Evolutionary conservation across 2,797 vertebrate species (phyloP), one percentile per base, ranked within the genome.

Genomic region (Okamejei kenojei): DNA sequence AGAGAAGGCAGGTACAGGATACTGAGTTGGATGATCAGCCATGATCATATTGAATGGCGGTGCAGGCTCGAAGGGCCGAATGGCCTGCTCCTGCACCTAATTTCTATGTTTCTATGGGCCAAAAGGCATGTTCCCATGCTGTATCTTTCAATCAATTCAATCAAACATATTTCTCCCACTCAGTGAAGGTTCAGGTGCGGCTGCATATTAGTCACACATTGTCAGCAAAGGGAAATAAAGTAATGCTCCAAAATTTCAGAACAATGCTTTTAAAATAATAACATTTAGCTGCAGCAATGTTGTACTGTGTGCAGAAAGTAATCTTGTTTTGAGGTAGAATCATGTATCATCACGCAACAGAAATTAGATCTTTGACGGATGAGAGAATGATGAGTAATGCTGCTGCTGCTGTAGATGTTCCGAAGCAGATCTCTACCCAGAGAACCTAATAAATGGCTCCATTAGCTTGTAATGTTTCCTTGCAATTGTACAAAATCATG

Each of bases 181-280:
- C 13, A 32, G n/a, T 13, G n/a, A 77, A 78, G 77, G 10, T 4
- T 15, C 77, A 78, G 77, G 77, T 78, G n/a, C 11, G 77, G 11
- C 0, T 78, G n/a, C n/a, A 78, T n/a, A 78, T 78, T 11, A 78
- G 77, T 78, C 77, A 78, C 77, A 78, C n/a, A 35, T n/a, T 78
- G n/a, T 78, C n/a, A 78, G n/a, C n/a, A n/a, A 78, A 78, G 77
- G n/a, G 13, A 78, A 78, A 78, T 78, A n/a, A 29, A 78, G n/a
- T 4, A 78, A 35, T 78, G 77, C 77, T 78, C n/a, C 3, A 32
- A 1, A 13, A 32, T 35, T n/a, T 32, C 77, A 35, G n/a, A 35
- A 35, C 13, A 78, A 32, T 35, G n/a, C n/a, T 32, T 32, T 78
- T 78, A 78, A 13, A 32, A 32, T 32, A 32, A 78, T 78, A 78